Percentiles rank a stretch among this genome's conserved stretches.
Evolutionary conservation across 2,113 vertebrate species (phyloP).

Genomic region (Centropus bengalensis): DNA sequence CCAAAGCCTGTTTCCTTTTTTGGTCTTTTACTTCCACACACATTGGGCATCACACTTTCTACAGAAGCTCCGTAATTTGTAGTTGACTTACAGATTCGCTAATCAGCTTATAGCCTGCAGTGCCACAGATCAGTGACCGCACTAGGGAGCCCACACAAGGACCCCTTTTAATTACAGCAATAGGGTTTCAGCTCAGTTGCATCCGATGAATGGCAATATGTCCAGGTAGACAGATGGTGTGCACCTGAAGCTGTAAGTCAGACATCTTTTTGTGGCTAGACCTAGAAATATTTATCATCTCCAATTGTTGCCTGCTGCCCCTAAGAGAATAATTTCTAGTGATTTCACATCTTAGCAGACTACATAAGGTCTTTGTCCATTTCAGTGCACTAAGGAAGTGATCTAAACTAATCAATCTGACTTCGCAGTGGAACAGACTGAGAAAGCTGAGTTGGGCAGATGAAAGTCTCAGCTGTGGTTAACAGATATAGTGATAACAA

Average conservation of each 20-base stretch:
- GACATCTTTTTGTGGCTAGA: background rate
- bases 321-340: background rate
- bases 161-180: background rate
- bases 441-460: background rate
- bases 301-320: background rate
- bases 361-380: background rate
- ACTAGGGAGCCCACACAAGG: background rate
- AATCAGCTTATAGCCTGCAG: background rate
- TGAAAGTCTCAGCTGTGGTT: background rate
- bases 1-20: background rate
- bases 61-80: background rate
- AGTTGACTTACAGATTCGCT: background rate
- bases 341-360: background rate
- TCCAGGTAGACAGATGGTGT: background rate
- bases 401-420: background rate
- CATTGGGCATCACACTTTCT: background rate
- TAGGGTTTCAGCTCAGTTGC: background rate
- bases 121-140: background rate
- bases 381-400: background rate
- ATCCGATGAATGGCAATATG: background rate
- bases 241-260: background rate
- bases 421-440: background rate
- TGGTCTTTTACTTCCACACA: background rate
- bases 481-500: background rate
- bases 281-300: background rate